Base-by-base conservation (phyloP, 1,140 invertebrate genomes). In the Bombus balteatus region DNA sequence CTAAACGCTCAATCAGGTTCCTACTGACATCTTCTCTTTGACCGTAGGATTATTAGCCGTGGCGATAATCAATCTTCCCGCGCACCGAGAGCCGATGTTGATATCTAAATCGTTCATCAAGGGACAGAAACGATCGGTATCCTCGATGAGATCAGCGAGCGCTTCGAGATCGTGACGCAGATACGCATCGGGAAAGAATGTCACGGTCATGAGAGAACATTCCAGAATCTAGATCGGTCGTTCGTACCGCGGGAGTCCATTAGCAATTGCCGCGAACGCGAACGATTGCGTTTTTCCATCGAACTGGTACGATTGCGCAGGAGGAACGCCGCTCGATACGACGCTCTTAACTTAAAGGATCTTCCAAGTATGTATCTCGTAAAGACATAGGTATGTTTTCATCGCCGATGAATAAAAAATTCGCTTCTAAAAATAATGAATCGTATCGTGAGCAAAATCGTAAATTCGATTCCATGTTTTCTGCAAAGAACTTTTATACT, bases 21-120 rank as follows among this genome's bases (percentile, higher is more conserved):
- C 62, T 32, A 47, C 83, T 41, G 82, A 73, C 70, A 37, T 84
- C 81, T 84, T 74, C 81, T 86, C 85, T 79, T 73, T 57, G 68
- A 71, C 65, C 86, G 75, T 77, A 28, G 74, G 83, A 74, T 88
- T 88, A 88, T 88, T 88, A 88, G 83, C 66, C 73, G 43, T 57
- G 73, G 83, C 66, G 83, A 88, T 88, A 88, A 88, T 88, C 87
- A 88, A 88, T 88, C 87, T 86, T 88, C 70, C 68, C 41, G 86
- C 59, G 75, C 86, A 74, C 57, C 81, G 39, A 86, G 79, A 75
- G 66, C 39, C 65, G 28, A 89, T 81, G 53, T 74, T 82, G 78
- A 90, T 89, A 90, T 85, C 79, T 90, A 90, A 89, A 88, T 88
- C 87, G 87, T 85, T 81, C 68, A 87, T 87, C 70, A 66, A 87